Evolutionary conservation across 1,140 invertebrate species (phyloP).

Genomic region (Trissolcus basalis): DNA sequence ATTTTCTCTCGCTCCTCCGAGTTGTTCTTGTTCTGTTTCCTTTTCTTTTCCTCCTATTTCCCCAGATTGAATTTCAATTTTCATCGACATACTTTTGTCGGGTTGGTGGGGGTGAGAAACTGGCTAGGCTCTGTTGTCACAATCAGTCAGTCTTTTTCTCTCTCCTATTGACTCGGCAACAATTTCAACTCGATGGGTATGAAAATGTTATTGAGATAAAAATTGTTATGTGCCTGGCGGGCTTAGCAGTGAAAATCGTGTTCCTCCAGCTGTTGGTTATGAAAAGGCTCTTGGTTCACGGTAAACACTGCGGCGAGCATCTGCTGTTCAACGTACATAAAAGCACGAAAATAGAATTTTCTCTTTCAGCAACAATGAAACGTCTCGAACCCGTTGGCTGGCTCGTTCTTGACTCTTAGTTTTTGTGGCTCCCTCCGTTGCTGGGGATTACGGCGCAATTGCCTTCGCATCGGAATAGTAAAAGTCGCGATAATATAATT

Average conservation of each 20-base stretch:
- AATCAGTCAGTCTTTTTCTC: conserved; percentile 78
- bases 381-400: not conserved
- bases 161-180: conserved; percentile 75
- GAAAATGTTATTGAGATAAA: not conserved
- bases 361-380: conserved; percentile 5
- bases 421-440: not conserved
- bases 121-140: conserved; percentile 72
- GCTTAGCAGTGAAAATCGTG: conserved; percentile 75
- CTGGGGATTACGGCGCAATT: not conserved
- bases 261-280: conserved; percentile 69
- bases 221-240: conserved; percentile 41
- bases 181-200: conserved; percentile 31
- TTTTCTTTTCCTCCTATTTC: conserved; percentile 33
- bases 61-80: conserved; percentile 22
- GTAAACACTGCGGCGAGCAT: conserved; percentile 74
- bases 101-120: conserved; percentile 76
- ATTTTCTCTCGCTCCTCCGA: not conserved
- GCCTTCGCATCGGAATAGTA: not conserved
- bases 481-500: conserved; percentile 4
- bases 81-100: conserved; percentile 58
- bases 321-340: conserved; percentile 50
- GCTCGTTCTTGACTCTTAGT: too few relatives aligned
- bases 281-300: conserved; percentile 72
- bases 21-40: too few relatives aligned
- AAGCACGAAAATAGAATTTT: conserved; percentile 10